Percentiles rank a stretch among this genome's conserved stretches.
Evolutionary conservation across 2,797 vertebrate species (phyloP).

Genomic region (Choloepus didactylus): DNA sequence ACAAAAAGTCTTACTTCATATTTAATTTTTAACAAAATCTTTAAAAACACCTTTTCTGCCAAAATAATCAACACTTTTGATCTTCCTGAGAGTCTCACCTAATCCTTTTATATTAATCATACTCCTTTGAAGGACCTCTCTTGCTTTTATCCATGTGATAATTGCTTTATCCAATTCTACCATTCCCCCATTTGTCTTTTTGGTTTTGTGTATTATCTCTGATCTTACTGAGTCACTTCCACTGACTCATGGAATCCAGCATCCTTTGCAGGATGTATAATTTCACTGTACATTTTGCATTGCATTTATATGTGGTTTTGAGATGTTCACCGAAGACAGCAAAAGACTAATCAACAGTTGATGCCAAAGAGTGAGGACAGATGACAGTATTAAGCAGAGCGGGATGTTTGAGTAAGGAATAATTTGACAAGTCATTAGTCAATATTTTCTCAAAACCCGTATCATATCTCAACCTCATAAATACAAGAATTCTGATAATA

Average conservation of each 20-base stretch:
- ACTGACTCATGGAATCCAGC: background rate
- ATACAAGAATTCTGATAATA: background rate
- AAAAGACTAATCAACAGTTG: background rate
- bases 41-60: conserved; percentile 1
- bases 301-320: background rate
- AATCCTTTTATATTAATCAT: conserved; percentile 13
- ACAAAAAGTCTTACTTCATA: background rate
- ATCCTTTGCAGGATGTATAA: background rate
- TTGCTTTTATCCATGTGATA: background rate
- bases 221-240: background rate
- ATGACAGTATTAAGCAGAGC: background rate
- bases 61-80: conserved; percentile 31
- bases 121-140: background rate
- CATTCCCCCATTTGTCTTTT: background rate
- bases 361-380: background rate
- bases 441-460: background rate
- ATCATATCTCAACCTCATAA: background rate
- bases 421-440: background rate
- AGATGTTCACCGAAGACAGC: background rate
- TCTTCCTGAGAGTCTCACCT: background rate
- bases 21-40: background rate
- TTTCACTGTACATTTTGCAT: background rate
- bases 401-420: background rate
- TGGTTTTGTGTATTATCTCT: background rate
- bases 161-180: accelerated